Base-by-base conservation (phyloP, 1,140 invertebrate species). In the Sarcophaga peregrina region DNA sequence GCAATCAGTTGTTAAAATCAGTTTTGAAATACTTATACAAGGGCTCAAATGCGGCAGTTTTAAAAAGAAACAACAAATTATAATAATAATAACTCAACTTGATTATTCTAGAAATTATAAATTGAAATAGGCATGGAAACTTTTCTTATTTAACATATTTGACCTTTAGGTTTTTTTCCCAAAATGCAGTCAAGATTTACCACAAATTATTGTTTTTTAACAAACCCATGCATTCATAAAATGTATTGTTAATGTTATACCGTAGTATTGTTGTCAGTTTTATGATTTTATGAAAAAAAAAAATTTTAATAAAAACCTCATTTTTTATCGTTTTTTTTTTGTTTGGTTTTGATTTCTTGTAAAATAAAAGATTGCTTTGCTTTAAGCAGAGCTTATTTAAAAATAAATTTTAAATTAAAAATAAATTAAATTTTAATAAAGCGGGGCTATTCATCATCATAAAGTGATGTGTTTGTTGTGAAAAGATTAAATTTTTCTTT, bases 91-190 rank as follows among this genome's bases (percentile, higher is more conserved):
- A 58, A n/a, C 15, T 58, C 54, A 13, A 58, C 13, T n/a, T n/a
- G n/a, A 58, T 58, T 7, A n/a, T 58, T 58, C n/a, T 15, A 58
- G n/a, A 58, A 58, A 58, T 58, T 13, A 15, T n/a, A n/a, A n/a
- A 15, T 58, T 37, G 4, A 37, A 37, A 37, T 37, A 37, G 25
- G 25, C 25, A 37, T 37, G 25, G 25, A 37, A 37, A 37, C 25
- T 37, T 37, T 37, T 37, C 25, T 37, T 37, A 37, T 37, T 37
- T 37, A 37, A 58, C 13, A n/a, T 58, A 58, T 15, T n/a, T 58
- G 54, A 58, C 54, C 54, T 58, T 58, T 58, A n/a, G 54, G 54
- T 58, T n/a, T 58, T 58, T 58, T 58, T 58, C 54, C 54, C 6
- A 58, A 58, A 58, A 58, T 58, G 10, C 13, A 58, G 15, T 7